Conservation (phyloP, 2,113 vertebrate species). For the Phocoena sinus region DNA sequence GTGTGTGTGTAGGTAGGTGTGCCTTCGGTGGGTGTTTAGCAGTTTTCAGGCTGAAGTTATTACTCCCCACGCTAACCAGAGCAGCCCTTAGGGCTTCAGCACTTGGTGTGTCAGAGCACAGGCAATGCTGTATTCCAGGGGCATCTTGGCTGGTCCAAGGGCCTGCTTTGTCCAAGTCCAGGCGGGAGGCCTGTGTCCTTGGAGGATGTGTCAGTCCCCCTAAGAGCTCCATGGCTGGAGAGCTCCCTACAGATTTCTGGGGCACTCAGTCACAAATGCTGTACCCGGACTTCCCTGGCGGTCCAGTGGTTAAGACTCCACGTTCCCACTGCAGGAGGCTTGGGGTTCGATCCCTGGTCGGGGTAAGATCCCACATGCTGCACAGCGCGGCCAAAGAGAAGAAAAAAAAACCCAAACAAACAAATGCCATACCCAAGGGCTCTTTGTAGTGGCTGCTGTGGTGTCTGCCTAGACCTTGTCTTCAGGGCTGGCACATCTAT, state of each 20-base stretch:
- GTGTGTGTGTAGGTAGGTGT: constrained; percentile 23
- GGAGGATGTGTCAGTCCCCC: background rate
- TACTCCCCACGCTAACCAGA: background rate
- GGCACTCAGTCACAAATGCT: background rate
- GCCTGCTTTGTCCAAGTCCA: background rate
- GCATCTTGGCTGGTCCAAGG: background rate
- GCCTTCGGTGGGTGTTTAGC: background rate
- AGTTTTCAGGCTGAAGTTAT: constrained; percentile 4
- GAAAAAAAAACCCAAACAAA: too few species aligned
- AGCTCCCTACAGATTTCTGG: background rate
- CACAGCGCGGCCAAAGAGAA: too few species aligned
- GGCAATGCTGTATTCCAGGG: background rate
- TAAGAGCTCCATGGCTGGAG: background rate
- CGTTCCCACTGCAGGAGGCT: too few species aligned
- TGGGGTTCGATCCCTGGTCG: too few species aligned
- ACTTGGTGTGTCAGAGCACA: background rate
- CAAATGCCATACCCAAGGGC: background rate
- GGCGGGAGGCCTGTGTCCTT: background rate
- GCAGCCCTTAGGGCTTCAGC: background rate
- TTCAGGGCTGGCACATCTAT: background rate
- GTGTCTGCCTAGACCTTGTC: background rate
- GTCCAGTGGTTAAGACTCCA: too few species aligned
- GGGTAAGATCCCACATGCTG: too few species aligned
- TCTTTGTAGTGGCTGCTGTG: background rate
- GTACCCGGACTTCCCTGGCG: too few species aligned